Evolutionary conservation across 1,140 invertebrate genomes (phyloP), one percentile per base, ranked within the genome.

Genomic region (Cydia splendana): DNA sequence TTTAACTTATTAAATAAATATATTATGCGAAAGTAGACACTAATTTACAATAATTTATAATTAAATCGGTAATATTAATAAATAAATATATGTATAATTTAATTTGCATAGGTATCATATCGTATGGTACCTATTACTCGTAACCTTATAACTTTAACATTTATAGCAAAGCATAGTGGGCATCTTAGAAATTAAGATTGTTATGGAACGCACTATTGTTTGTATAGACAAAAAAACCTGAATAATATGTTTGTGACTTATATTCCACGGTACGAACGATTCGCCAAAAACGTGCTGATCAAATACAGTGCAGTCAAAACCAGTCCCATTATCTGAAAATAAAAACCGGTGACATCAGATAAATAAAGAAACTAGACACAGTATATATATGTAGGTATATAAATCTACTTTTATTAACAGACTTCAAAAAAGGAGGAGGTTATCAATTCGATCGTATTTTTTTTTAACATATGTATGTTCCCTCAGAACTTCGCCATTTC

Each of bases 261-360:
- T 71, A 95, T 87, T 78, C 95, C 95, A 86, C 95, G 95, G 90
- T 97, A 97, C 12, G 94, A 94, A 76, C 95, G 95, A 83, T 95
- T 94, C 74, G 96, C 96, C 77, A 97, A 93, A 79, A 97, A 94
- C 12, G 96, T 95, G 84, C 96, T 97, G n/a, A 97, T 81, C 4
- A 97, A 93, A 88, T 97, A 97, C 0, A 97, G 88, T 0, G 90
- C 94, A 0, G 95, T 86, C 79, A 97, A 95, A 2, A 97, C 93
- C 15, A 97, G 83, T 24, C 96, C 96, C 85, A 97, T 94, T 34
- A 97, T 94, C 95, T 96, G 94, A 94, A 95, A 91, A 82, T 84
- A 84, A 81, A 83, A 82, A 83, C 9, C 7, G 38, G 9, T 74
- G 77, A 75, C 67, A 69, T 65, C 65, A 34, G 77, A 65, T 38